Percentiles rank a stretch among this genome's conserved stretches.
phyloP scores from a whole-genome alignment of 2,888 invertebrate species.

The Leuctra nigra region DNA sequence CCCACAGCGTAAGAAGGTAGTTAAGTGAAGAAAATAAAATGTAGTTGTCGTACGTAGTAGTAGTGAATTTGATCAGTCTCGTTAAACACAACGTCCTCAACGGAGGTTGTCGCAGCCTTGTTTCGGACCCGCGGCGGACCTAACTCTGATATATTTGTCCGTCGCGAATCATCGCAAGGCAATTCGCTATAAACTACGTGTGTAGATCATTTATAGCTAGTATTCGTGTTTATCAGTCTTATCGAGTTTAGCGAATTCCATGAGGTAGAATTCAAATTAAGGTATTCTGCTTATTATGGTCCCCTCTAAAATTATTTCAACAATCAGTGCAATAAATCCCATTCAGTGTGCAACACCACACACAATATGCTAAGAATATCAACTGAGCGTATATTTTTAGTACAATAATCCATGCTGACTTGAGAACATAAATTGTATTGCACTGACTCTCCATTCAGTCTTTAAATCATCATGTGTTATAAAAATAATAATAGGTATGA shows the following conservation, averaged over 20 bases:
- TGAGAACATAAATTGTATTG: slow-evolving; percentile 27
- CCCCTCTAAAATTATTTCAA: slow-evolving; percentile 17
- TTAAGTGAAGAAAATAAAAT: slow-evolving; percentile 1
- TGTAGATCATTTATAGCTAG: slow-evolving; percentile 24
- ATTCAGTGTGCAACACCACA: slow-evolving; percentile 18
- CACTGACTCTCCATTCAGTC: slow-evolving; percentile 25
- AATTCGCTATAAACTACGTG: slow-evolving; percentile 24
- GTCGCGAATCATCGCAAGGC: slow-evolving; percentile 7
- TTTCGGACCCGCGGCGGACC: too few relatives aligned
- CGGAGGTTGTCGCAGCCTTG: too few relatives aligned
- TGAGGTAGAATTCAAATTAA: slow-evolving; percentile 18
- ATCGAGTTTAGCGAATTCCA: slow-evolving; percentile 23
- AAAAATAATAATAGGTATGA: slow-evolving; percentile 21
- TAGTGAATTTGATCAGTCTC: slow-evolving; percentile 16
- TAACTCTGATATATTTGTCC: too few relatives aligned
- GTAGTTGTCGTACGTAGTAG: too few relatives aligned
- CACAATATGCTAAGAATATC: slow-evolving; percentile 13
- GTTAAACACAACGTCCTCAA: slow-evolving; percentile 1
- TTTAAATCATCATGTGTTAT: slow-evolving; percentile 23
- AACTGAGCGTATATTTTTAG: slow-evolving; percentile 3
- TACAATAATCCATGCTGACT: not conserved
- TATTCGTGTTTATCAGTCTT: slow-evolving; percentile 28
- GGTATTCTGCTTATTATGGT: slow-evolving; percentile 26
- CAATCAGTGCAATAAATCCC: slow-evolving; percentile 16
- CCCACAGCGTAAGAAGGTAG: not conserved